Evolutionary conservation across 2,797 vertebrate genomes (phyloP).

Genomic region (Bucorvus abyssinicus): DNA sequence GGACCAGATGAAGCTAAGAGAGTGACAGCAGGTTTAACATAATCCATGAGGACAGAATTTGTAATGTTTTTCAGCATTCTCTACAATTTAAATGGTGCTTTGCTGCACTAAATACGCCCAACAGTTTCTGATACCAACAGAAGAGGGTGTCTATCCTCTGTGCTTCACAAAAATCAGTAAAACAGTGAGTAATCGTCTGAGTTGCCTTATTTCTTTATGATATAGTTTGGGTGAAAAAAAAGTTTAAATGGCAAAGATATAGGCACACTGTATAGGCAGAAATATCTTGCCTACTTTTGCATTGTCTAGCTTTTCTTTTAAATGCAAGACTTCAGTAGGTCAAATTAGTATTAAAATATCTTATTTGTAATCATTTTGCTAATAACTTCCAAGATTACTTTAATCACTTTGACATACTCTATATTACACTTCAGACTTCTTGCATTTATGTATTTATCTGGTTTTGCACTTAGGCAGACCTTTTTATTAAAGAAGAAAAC

Average conservation of each 20-base stretch:
- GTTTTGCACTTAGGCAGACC: neutral
- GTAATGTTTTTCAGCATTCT: neutral
- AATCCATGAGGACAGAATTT: neutral
- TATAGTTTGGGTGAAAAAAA: neutral
- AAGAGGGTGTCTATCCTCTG: constrained; percentile 42
- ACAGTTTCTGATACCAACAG: constrained; percentile 36
- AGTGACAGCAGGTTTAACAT: neutral
- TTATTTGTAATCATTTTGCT: constrained; percentile 31
- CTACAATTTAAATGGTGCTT: neutral
- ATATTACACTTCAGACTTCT: constrained; percentile 1
- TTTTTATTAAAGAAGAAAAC: neutral
- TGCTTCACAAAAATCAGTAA: neutral
- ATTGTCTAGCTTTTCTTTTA: neutral
- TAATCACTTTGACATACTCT: constrained; percentile 35
- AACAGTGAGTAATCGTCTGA: neutral
- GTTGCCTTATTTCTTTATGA: neutral
- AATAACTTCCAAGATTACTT: constrained; percentile 36
- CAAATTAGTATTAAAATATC: constrained; percentile 51
- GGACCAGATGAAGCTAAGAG: neutral
- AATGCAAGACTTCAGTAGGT: constrained; percentile 15
- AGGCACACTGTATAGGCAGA: neutral
- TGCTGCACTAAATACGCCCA: neutral
- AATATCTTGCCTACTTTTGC: neutral
- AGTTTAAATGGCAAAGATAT: neutral
- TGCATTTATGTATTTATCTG: neutral